A percentile compares a stretch with the other conserved stretches of the same genome.
Evolutionary conservation across 2,113 vertebrate genomes (phyloP).

Genomic region (Monopterus albus): DNA sequence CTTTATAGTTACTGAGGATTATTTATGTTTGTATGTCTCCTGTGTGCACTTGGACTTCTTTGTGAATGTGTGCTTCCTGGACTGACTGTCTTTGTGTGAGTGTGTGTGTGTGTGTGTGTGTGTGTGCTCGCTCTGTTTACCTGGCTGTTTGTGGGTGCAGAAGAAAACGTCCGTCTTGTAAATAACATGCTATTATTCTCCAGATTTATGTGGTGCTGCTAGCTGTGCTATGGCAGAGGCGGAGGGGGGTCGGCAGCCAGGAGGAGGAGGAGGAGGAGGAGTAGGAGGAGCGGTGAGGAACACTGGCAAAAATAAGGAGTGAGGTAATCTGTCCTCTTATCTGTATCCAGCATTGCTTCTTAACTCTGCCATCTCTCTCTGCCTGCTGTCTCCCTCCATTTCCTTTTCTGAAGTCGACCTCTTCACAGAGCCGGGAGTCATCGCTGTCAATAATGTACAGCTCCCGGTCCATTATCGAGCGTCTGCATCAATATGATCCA

Average conservation of each 20-base stretch:
- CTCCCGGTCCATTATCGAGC: constrained; percentile 59
- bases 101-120: neutral
- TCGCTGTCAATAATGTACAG: constrained; percentile 53
- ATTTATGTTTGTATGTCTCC: neutral
- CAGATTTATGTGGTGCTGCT: constrained; percentile 38
- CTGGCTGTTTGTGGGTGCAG: constrained; percentile 5
- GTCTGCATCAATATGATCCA: constrained; percentile 66
- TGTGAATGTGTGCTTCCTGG: neutral
- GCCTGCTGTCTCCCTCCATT: neutral
- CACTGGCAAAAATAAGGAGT: constrained; percentile 20
- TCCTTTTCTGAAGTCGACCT: constrained; percentile 8
- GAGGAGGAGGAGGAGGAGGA: neutral
- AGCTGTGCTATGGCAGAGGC: constrained; percentile 10
- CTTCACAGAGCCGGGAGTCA: constrained; percentile 24
- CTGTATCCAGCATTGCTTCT: neutral
- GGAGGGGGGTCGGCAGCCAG: neutral
- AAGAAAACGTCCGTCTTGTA: constrained; percentile 43
- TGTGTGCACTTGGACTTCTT: neutral
- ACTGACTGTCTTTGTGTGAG: neutral
- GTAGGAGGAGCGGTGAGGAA: accelerated
- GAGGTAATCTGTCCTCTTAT: constrained; percentile 37
- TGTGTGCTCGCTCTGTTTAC: constrained; percentile 8
- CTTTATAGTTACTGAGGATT: constrained; percentile 35
- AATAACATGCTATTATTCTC: constrained; percentile 33
- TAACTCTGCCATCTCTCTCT: constrained; percentile 4